Base-by-base conservation (phyloP, 1,140 invertebrate species). In the Drosophila mayri region DNA sequence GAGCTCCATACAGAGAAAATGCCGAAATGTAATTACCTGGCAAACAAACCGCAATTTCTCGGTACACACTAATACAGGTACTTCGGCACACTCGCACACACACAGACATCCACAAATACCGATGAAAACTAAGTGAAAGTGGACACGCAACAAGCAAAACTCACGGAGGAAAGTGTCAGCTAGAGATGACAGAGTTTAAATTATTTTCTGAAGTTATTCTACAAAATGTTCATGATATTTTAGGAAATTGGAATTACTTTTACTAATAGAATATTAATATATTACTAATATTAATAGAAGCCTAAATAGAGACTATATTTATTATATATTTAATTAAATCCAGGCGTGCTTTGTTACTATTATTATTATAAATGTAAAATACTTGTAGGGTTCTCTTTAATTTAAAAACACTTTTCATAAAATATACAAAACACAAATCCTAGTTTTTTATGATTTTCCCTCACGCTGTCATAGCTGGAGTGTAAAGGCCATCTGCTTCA, bases 31-130 rank as follows among this genome's bases (percentile, higher is more conserved):
- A 88, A 88, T 88, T 88, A 88, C 85, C 85, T 88, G 82, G 84
- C 85, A 88, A 88, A 88, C 84, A 88, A 88, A 88, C 84, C 84
- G 81, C 85, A 88, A 88, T 88, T 88, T 88, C 85, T 88, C 85
- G 84, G 80, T 88, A 84, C 80, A 81, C 72, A 80, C 71, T 66
- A 73, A 64, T 49, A 73, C 79, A 73, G 44, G 38, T 55, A 28
- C 25, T 47, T n/a, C 63, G 32, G 43, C 37, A 70, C 25, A 70
- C 63, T 67, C 28, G 57, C 59, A 47, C 22, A 40, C 22, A 40
- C 57, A 71, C 9, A 25, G 20, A 47, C 14, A 9, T 10, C 9
- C 44, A 47, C 44, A 47, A 47, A 47, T 32, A 61, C 49, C 50
- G 35, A 25, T 67, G 59, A 47, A 64, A 75, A 58, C 75, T 83